These are phyloP conservation scores for Microcebus murinus DNA, from an alignment of 2,113 vertebrate species.

Conservation along the genomic window DNA sequence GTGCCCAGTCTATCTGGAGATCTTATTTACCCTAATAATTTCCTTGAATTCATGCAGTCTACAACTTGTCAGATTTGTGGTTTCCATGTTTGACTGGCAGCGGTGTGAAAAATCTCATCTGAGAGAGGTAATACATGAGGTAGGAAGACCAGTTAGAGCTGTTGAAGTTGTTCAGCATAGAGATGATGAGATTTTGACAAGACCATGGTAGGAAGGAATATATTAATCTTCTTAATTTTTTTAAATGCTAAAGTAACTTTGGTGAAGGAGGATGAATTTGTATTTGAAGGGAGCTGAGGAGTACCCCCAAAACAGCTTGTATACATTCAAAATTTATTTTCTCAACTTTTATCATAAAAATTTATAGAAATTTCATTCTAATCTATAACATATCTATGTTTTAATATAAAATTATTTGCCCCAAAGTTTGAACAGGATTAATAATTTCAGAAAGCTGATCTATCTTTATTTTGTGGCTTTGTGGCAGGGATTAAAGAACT, in stretches of 20 bases:
- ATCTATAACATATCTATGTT: background rate
- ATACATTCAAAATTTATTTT: conserved; percentile 3
- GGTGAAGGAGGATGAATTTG: background rate
- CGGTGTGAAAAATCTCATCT: background rate
- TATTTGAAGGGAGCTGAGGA: background rate
- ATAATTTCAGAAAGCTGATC: background rate
- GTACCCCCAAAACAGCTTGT: background rate
- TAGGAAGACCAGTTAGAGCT: background rate
- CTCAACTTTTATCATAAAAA: background rate
- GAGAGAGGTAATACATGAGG: background rate
- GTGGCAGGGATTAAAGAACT: background rate
- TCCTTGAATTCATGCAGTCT: background rate
- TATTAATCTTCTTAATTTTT: background rate
- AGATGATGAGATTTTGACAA: conserved; percentile 6
- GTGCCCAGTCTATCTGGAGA: background rate
- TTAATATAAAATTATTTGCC: background rate
- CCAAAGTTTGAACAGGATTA: background rate
- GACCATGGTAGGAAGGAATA: background rate
- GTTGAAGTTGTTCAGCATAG: background rate
- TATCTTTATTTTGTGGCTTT: background rate
- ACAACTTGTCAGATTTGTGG: background rate
- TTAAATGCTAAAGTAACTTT: background rate
- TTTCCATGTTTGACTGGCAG: background rate
- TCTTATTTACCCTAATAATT: background rate
- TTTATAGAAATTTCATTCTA: conserved; percentile 1